phyloP scores from a whole-genome alignment of 2,888 invertebrate species.

The Eueremaeus valkanovi region DNA sequence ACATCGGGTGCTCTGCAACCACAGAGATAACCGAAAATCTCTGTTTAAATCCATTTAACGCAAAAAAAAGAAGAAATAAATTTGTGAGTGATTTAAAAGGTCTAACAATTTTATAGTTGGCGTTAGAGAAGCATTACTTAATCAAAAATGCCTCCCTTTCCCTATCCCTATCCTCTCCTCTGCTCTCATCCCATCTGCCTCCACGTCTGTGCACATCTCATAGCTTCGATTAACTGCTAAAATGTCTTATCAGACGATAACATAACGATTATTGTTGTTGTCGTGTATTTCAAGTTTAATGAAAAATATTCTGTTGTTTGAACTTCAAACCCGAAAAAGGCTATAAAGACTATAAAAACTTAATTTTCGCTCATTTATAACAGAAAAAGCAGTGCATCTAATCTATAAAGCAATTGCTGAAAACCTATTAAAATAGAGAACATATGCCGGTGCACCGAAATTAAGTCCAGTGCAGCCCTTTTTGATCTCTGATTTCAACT shows the following conservation, averaged over 20 bases:
- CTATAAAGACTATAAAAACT: neutral
- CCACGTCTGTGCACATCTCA: neutral
- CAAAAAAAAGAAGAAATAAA: neutral
- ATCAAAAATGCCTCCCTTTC: neutral
- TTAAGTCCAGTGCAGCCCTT: neutral
- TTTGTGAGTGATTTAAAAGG: neutral
- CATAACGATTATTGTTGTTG: neutral
- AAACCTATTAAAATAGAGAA: neutral
- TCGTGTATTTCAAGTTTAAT: conserved; percentile 9
- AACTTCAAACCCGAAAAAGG: neutral
- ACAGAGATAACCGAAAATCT: too few species aligned
- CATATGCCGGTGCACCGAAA: neutral
- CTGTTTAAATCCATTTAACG: too few species aligned
- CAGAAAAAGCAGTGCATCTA: neutral
- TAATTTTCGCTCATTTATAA: neutral
- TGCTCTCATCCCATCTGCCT: neutral
- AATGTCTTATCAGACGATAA: neutral
- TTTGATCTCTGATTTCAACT: conserved; percentile 13
- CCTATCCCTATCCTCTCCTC: too few species aligned
- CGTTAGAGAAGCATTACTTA: neutral
- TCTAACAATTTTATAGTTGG: neutral
- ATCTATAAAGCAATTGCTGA: conserved; percentile 4
- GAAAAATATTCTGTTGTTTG: neutral
- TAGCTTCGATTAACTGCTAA: neutral
- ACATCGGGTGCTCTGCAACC: neutral